A percentile compares a stretch with the other conserved stretches of the same genome.
phyloP scores from a whole-genome alignment of 2,888 invertebrate genomes.

The Andrena bucephala region DNA sequence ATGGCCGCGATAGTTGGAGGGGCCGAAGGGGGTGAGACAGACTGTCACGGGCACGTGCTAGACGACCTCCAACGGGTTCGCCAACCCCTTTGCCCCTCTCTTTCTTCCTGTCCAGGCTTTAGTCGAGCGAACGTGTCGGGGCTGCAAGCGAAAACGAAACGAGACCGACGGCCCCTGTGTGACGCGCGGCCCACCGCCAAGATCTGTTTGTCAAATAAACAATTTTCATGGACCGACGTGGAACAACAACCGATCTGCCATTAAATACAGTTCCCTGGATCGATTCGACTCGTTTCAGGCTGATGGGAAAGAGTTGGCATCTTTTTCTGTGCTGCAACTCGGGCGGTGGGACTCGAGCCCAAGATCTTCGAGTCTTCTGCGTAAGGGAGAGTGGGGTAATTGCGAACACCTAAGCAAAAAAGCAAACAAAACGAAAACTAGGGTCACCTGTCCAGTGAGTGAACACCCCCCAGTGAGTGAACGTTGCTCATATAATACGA shows the following conservation, averaged over 20 bases:
- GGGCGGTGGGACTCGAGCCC: too few relatives aligned
- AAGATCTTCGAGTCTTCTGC: too few relatives aligned
- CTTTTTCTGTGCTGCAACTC: too few relatives aligned
- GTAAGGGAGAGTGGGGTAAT: too few relatives aligned
- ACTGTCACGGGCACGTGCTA: slow-evolving; percentile 81
- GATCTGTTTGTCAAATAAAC: slow-evolving; percentile 72
- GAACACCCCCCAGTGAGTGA: too few relatives aligned
- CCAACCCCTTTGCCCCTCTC: slow-evolving; percentile 40
- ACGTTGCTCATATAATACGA: too few relatives aligned
- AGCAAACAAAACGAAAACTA: too few relatives aligned
- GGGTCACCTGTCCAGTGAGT: too few relatives aligned
- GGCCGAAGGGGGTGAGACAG: slow-evolving; percentile 63
- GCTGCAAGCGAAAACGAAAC: slow-evolving; percentile 42
- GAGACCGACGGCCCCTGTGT: slow-evolving; percentile 49
- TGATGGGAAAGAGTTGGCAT: too few relatives aligned
- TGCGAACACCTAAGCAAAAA: too few relatives aligned
- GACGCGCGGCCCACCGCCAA: slow-evolving; percentile 36
- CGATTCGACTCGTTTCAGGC: too few relatives aligned
- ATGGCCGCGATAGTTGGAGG: slow-evolving; percentile 58
- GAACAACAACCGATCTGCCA: slow-evolving; percentile 54
- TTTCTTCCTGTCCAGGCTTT: slow-evolving; percentile 21
- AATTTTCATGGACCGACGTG: slow-evolving; percentile 60
- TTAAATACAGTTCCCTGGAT: background rate
- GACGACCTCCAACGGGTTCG: slow-evolving; percentile 59
- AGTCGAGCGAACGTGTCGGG: slow-evolving; percentile 31